Conservation (phyloP, 2,113 vertebrate genomes). For the Sula dactylatra region DNA sequence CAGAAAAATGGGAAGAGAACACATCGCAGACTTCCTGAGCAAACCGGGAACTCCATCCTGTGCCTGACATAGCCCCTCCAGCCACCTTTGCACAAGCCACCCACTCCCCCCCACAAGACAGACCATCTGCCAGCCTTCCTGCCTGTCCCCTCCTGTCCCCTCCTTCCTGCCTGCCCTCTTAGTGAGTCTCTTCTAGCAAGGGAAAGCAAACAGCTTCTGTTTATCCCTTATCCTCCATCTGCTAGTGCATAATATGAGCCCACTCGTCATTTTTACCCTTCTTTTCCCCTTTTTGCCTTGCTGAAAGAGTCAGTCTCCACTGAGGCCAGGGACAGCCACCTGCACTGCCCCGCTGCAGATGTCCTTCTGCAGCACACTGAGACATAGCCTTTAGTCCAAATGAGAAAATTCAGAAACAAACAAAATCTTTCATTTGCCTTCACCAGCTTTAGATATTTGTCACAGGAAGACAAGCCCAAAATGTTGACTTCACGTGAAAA, state of each 20-base stretch:
- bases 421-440: neutral
- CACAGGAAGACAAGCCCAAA: neutral
- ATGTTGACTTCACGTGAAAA: neutral
- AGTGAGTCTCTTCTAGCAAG: neutral
- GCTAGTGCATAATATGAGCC: neutral
- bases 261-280: neutral
- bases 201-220: constrained; percentile 24
- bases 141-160: neutral
- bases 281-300: neutral
- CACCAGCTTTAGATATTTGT: neutral
- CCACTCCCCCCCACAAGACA: fast-evolving
- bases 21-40: neutral
- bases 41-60: neutral
- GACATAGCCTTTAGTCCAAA: neutral
- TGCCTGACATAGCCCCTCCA: neutral
- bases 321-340: neutral
- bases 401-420: neutral
- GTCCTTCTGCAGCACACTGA: neutral
- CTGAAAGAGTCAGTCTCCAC: neutral
- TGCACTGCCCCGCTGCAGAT: neutral
- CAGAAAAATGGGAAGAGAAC: neutral
- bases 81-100: neutral
- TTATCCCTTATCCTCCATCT: constrained; percentile 36
- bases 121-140: constrained; percentile 30
- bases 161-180: constrained; percentile 10